A percentile compares a stretch with the other conserved stretches of the same genome.
Conservation (phyloP, 1,140 invertebrate genomes). For the Caenorhabditis tropicalis region DNA sequence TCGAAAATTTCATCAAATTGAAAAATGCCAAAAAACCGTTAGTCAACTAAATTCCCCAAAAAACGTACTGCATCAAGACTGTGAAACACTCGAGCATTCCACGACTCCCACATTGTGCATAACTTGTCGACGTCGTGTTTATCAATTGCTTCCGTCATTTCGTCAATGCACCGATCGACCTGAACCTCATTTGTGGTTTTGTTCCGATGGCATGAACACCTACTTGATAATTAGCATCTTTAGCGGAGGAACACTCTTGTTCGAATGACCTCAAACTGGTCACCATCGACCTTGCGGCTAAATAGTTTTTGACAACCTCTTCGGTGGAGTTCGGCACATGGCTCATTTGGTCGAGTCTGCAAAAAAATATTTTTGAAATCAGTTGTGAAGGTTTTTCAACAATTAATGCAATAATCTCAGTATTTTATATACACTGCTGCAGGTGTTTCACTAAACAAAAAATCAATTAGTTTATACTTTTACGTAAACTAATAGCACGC, state of each 20-base stretch:
- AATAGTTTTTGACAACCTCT: conserved; percentile 26
- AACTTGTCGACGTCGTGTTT: conserved; percentile 52
- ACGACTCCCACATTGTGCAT: conserved; percentile 62
- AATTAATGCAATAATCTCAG: no score
- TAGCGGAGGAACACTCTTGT: conserved; percentile 44
- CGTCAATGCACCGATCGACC: conserved; percentile 57
- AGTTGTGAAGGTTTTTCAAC: no score
- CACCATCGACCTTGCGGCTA: conserved; percentile 8
- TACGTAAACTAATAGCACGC: not conserved
- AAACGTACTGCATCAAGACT: conserved; percentile 57
- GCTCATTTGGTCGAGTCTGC: conserved; percentile 13
- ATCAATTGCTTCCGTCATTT: conserved; percentile 51
- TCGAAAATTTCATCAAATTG: no score
- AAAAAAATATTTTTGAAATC: not conserved
- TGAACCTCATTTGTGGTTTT: conserved; percentile 2
- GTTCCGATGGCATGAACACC: not conserved
- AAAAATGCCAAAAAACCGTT: not conserved
- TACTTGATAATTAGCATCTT: conserved; percentile 55
- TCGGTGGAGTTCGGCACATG: conserved; percentile 16
- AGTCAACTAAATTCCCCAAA: no score
- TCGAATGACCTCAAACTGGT: conserved; percentile 39
- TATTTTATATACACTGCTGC: no score
- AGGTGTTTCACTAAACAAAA: not conserved
- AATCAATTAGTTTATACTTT: not conserved
- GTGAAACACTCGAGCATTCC: conserved; percentile 65